Evolutionary conservation across 1,140 invertebrate genomes (phyloP).

Genomic region (Drosophila dunni): DNA sequence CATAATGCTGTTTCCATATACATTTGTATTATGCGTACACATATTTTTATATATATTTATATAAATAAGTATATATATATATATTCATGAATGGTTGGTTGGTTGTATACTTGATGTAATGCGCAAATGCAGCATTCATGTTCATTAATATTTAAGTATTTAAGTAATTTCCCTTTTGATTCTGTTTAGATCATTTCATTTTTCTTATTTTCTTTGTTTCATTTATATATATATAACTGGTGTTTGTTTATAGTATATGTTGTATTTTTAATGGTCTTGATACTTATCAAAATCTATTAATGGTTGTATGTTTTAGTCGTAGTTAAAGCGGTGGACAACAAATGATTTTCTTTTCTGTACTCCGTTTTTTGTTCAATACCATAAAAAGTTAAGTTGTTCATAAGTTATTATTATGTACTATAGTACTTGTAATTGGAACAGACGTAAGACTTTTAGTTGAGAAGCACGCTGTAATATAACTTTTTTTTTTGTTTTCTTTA

Average conservation of each 20-base stretch:
- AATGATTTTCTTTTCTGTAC: conserved; percentile 28
- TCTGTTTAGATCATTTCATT: conserved; percentile 23
- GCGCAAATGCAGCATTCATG: conserved; percentile 12
- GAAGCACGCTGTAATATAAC: conserved; percentile 43
- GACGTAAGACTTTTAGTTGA: conserved; percentile 42
- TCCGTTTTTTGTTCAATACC: conserved; percentile 5
- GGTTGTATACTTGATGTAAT: conserved; percentile 10
- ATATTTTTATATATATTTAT: too few relatives aligned
- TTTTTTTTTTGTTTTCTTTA: background rate
- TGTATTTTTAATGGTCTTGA: conserved; percentile 24
- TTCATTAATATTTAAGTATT: conserved; percentile 16
- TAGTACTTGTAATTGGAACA: conserved; percentile 33
- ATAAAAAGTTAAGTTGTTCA: conserved; percentile 9
- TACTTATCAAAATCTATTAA: conserved; percentile 49
- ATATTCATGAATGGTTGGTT: conserved; percentile 21
- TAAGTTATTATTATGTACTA: background rate
- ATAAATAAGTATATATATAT: conserved; percentile 1
- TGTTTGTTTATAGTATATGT: conserved; percentile 1
- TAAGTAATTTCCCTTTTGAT: conserved; percentile 50
- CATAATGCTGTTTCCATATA: conserved; percentile 48
- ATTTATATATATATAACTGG: conserved; percentile 2
- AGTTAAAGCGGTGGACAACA: conserved; percentile 49
- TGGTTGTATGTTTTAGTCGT: conserved; percentile 23
- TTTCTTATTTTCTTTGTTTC: background rate
- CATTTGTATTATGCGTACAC: conserved; percentile 35